phyloP scores from a whole-genome alignment of 2,888 invertebrate genomes.

The Dolichopus griseipennis region DNA sequence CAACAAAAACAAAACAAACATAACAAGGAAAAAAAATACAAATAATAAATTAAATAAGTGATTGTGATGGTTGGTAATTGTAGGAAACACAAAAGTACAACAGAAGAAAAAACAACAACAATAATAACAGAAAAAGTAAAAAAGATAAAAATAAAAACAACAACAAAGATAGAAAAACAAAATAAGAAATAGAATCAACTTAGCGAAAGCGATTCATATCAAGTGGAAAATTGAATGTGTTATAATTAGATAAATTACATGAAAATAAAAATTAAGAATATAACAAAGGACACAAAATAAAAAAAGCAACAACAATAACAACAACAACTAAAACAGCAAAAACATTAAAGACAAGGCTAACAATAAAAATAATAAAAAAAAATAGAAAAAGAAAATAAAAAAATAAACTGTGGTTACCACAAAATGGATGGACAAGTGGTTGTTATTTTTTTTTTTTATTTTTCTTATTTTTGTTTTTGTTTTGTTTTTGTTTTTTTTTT shows the following conservation, averaged over 20 bases:
- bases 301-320: too few species aligned
- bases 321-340: too few species aligned
- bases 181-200: neutral
- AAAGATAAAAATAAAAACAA: neutral
- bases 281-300: too few species aligned
- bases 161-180: neutral
- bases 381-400: too few species aligned
- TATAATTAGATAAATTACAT: slow-evolving; percentile 1
- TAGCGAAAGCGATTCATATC: neutral
- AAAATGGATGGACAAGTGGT: too few species aligned
- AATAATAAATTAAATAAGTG: neutral
- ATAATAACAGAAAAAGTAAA: neutral
- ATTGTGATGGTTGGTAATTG: neutral
- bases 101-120: neutral
- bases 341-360: too few species aligned
- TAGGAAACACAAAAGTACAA: neutral
- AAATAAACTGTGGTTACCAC: too few species aligned
- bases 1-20: too few species aligned
- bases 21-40: neutral
- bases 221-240: slow-evolving; percentile 4
- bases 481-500: too few species aligned
- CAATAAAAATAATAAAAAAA: too few species aligned
- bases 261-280: neutral
- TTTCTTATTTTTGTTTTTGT: too few species aligned
- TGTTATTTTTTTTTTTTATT: too few species aligned